Conservation (phyloP, 1,140 invertebrate species). For the Calosoma granatense region DNA sequence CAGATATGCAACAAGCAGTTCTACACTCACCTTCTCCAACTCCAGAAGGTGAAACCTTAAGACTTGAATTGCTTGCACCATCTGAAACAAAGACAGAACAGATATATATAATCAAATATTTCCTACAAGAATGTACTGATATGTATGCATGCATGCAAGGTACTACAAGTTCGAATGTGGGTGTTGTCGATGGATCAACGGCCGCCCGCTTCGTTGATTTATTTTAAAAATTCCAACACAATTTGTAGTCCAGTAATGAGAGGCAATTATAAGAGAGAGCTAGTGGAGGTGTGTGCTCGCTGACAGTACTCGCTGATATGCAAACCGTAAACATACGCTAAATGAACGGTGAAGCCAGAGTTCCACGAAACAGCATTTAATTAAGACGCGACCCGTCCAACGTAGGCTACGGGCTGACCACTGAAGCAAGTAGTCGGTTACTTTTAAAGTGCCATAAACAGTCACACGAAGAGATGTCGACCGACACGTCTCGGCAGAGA, state of each 20-base stretch:
- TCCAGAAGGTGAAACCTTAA: conserved; percentile 99
- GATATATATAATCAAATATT: conserved; percentile 9
- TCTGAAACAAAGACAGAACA: conserved; percentile 69
- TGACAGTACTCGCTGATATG: background rate
- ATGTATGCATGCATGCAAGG: too few species aligned
- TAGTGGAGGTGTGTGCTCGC: too few species aligned
- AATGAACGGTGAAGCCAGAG: background rate
- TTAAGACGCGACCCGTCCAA: background rate
- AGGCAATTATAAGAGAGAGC: background rate
- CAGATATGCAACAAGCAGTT: too few species aligned
- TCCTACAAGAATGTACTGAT: too few species aligned
- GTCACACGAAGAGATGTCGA: background rate
- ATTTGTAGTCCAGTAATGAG: background rate
- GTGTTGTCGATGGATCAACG: too few species aligned
- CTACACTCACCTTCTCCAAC: conserved; percentile 96
- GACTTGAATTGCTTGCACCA: conserved; percentile 99
- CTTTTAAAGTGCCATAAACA: background rate
- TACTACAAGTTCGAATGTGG: too few species aligned
- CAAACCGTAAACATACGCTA: background rate
- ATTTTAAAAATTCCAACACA: background rate
- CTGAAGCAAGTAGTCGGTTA: background rate
- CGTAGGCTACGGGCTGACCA: background rate
- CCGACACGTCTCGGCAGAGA: background rate
- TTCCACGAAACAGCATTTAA: background rate
- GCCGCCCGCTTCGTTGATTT: background rate